Base-by-base conservation (phyloP, 2,888 invertebrate species). In the Koerneria pararmatus region DNA sequence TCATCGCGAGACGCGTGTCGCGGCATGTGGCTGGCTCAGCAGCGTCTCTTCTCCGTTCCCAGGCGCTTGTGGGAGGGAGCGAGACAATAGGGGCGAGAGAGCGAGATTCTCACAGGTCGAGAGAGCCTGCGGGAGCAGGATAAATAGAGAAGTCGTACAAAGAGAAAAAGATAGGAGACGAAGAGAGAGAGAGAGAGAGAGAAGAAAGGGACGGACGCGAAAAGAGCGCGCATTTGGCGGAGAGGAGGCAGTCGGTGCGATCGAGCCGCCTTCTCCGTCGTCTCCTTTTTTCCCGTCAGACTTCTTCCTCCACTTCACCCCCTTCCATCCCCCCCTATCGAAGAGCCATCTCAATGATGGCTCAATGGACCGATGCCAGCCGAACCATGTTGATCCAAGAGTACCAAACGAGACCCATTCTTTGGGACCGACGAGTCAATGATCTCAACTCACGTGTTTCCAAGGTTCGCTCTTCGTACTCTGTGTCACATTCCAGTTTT, bases 361-460 rank as follows among this genome's bases (percentile, higher is more conserved):
- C 75, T 3, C 68, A 70, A 15, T 75, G 75, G 75, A 75, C 75
- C 19, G 75, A 75, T 61, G 71, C 71, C 2, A 73, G 74, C 3
- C 68, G 75, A 31, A 71, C 72, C 24, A 69, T 53, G 46, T 65
- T 75, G 19, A 75, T 75, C n/a, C 54, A 32, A 29, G 67, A 66
- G n/a, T 71, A 74, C 15, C 65, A 62, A 53, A 41, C 29, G 51
- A 51, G 62, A 35, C 53, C 62, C n/a, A 62, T 62, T 53, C 53
- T 62, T 29, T 62, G 62, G 62, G 62, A 62, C 32, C 53, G 62
- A 15, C 62, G 62, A 34, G 34, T 62, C 24, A 62, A 62, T 37
- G 62, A 62, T 31, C 35, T 62, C 53, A 62, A 62, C 49, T 49
- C 62, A 15, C 51, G 62, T 15, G 53, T 53, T 37, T 49, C 62